Percentiles rank a stretch among this genome's conserved stretches.
These are phyloP conservation scores for Neogobius melanostomus DNA, from an alignment of 2,113 vertebrate species.

Conservation along the genomic window DNA sequence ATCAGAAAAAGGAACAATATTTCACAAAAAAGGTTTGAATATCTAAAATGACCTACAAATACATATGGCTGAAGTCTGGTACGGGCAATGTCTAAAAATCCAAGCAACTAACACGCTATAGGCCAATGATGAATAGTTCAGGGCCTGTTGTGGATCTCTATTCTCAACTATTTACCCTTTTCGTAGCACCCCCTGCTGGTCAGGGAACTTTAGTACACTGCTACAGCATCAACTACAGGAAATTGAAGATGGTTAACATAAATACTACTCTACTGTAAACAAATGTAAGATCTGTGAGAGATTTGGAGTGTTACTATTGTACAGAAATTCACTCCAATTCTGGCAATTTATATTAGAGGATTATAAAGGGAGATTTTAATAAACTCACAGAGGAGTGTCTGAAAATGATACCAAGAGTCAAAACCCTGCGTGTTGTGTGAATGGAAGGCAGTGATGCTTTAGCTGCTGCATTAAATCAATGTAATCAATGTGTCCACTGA, in stretches of 20 bases:
- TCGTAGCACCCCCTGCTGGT: slow-evolving; percentile 61
- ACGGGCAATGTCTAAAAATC: too few species aligned
- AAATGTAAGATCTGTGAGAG: too few species aligned
- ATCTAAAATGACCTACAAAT: too few species aligned
- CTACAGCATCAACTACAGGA: neutral
- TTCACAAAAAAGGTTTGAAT: too few species aligned
- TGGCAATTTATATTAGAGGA: too few species aligned
- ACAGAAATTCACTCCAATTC: too few species aligned
- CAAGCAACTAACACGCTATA: neutral
- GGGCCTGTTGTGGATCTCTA: neutral
- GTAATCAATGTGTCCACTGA: slow-evolving; percentile 1
- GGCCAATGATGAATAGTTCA: neutral
- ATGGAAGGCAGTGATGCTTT: slow-evolving; percentile 2
- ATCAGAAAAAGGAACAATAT: too few species aligned
- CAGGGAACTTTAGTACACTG: neutral
- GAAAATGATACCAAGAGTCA: neutral
- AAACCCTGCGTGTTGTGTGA: neutral
- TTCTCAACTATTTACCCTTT: slow-evolving; percentile 6
- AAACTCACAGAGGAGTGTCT: neutral
- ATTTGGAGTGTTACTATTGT: too few species aligned
- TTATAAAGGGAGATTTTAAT: too few species aligned
- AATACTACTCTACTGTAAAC: too few species aligned
- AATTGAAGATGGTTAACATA: too few species aligned
- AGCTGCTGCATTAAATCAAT: slow-evolving; percentile 23
- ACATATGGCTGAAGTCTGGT: too few species aligned